A percentile compares a stretch with the other conserved stretches of the same genome.
Evolutionary conservation across 2,888 invertebrate genomes (phyloP).

Genomic region (Clepsis dumicolana): DNA sequence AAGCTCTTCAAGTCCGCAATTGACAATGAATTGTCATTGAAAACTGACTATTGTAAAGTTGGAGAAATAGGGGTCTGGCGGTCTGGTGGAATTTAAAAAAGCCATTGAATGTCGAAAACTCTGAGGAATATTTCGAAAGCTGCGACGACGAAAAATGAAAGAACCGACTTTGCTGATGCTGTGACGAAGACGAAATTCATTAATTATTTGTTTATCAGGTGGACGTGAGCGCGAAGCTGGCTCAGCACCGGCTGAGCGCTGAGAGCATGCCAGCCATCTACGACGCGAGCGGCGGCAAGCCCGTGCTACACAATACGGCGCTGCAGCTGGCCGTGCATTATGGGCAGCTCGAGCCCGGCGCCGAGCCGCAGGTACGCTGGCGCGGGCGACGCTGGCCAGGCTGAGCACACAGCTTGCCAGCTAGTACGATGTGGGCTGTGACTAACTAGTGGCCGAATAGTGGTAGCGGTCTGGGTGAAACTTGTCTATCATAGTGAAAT

Average conservation of each 20-base stretch:
- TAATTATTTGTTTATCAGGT: constrained; percentile 55
- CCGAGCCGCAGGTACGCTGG: constrained; percentile 51
- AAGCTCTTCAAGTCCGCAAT: no score
- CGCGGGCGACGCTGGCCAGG: constrained; percentile 17
- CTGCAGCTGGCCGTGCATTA: constrained; percentile 89
- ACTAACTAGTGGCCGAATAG: no score
- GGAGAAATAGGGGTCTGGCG: no score
- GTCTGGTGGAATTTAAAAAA: no score
- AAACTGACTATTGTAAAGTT: no score
- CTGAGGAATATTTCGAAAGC: no score
- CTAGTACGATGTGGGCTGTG: no score
- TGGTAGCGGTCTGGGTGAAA: no score
- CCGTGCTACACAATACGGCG: constrained; percentile 96
- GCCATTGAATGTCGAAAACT: no score
- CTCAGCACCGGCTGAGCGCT: constrained; percentile 61
- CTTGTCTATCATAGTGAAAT: no score
- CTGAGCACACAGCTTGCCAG: no score
- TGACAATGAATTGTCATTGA: no score
- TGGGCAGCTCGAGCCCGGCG: constrained; percentile 53
- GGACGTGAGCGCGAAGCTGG: constrained; percentile 71
- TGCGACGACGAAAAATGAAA: background rate
- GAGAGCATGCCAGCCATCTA: constrained; percentile 89
- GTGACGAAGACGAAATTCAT: background rate
- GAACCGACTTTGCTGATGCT: background rate
- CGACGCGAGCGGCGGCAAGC: constrained; percentile 91